A percentile compares a stretch with the other conserved stretches of the same genome.
Evolutionary conservation across 2,888 invertebrate genomes (phyloP).

Genomic region (Dolichopus griseipennis): DNA sequence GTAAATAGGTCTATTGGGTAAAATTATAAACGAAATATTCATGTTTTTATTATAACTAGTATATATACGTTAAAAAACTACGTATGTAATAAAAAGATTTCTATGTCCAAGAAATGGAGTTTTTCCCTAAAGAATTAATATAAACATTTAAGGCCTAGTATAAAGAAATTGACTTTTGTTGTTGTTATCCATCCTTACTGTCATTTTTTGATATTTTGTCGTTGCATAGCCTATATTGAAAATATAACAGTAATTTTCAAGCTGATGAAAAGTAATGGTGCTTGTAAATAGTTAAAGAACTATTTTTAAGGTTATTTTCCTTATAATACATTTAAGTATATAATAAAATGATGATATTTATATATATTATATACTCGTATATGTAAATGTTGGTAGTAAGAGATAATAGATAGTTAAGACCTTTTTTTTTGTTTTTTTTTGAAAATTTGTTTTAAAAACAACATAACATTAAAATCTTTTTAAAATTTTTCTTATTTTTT

Average conservation of each 20-base stretch:
- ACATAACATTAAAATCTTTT: too few relatives aligned
- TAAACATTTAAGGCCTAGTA: neutral
- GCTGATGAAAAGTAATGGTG: neutral
- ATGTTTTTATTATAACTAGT: neutral
- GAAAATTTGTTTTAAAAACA: too few relatives aligned
- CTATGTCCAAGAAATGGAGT: neutral
- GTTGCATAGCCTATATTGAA: too few relatives aligned
- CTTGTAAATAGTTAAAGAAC: neutral
- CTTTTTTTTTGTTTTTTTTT: too few relatives aligned
- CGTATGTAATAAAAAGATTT: neutral
- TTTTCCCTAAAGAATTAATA: neutral
- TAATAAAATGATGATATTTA: neutral
- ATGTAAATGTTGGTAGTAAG: too few relatives aligned
- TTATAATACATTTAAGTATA: neutral
- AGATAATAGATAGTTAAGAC: too few relatives aligned
- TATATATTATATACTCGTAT: neutral
- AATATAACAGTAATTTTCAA: too few relatives aligned
- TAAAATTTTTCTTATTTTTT: too few relatives aligned
- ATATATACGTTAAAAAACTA: neutral
- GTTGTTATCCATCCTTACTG: too few relatives aligned
- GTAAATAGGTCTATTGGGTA: conserved; percentile 1
- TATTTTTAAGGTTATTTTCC: neutral
- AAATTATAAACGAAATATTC: neutral
- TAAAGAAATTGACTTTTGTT: too few relatives aligned
- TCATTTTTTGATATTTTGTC: too few relatives aligned